Base-by-base conservation (phyloP, 1,140 invertebrate genomes). In the Aphelenchoides besseyi region DNA sequence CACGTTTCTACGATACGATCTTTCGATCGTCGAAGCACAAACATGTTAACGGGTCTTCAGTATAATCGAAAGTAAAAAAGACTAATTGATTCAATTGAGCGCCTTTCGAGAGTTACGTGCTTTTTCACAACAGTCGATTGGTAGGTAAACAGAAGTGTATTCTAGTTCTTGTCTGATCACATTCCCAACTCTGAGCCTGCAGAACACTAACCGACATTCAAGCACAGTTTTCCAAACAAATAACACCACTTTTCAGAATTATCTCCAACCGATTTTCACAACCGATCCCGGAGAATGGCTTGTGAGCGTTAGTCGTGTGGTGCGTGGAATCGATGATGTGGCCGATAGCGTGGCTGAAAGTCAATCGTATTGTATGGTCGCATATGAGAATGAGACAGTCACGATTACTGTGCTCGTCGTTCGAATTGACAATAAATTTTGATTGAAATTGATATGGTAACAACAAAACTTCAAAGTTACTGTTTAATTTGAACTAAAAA, bases 321-420 rank as follows among this genome's bases (percentile, higher is more conserved):
- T 59, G 18, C 5, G 23, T 8, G 55, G 55, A 5, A 8, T 8
- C 26, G 55, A 59, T 23, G 5, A 8, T 33, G 18, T 59, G 18
- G 18, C 5, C 18, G 55, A 59, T 59, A 28, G 23, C 5, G 55
- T 59, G 5, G 12, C 12, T 8, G 55, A 23, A 5, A 59, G 55
- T 23, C 5, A 59, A 8, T 59, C 5, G 55, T 59, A 29, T 33
- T 59, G 55, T 23, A 59, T 59, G 55, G 55, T 59, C 18, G 5
- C 26, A 8, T 5, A 59, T 8, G 18, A 5, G 23, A 59, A 5
- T 33, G 5, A 5, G 18, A 23, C 5, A 28, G 18, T 5, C 5
- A 59, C 32, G 16, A 33, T 59, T 59, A 18, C 18, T 8, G 18
- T 59, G 5, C 5, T 59, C 12, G 23, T 59, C 18, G 55, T 59